Evolutionary conservation across 2,888 invertebrate genomes (phyloP).

Genomic region (Sinelater perroti): DNA sequence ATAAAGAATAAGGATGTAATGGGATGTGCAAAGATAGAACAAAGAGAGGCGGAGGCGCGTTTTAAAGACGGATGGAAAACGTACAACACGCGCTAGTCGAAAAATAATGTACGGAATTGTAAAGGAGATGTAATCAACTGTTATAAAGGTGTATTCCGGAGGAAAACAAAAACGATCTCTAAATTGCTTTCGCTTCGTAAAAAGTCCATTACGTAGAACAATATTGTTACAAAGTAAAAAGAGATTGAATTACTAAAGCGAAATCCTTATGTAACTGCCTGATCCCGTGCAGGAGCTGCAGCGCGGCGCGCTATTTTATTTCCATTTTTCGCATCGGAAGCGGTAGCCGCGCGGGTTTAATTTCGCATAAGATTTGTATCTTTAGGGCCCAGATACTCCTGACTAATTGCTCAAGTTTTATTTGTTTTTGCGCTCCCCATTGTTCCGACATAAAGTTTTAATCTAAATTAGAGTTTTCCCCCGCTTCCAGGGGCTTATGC

Average conservation of each 20-base stretch:
- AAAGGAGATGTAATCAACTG: conserved; percentile 35
- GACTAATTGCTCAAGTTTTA: conserved; percentile 42
- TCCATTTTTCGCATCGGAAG: conserved; percentile 23
- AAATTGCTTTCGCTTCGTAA: conserved; percentile 32
- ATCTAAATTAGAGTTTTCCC: conserved; percentile 46
- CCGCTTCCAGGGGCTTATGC: conserved; percentile 41
- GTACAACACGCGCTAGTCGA: conserved; percentile 25
- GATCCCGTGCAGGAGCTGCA: conserved; percentile 5
- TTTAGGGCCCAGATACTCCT: conserved; percentile 25
- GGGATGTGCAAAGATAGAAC: conserved; percentile 17
- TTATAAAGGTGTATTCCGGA: conserved; percentile 30
- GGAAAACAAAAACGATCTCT: conserved; percentile 31
- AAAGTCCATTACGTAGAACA: conserved; percentile 36
- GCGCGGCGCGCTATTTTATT: conserved; percentile 16
- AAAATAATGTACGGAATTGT: conserved; percentile 26
- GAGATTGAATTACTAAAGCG: conserved; percentile 30
- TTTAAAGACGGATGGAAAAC: conserved; percentile 25
- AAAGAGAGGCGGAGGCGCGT: conserved; percentile 14
- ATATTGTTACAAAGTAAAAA: conserved; percentile 35
- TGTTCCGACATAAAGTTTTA: conserved; percentile 45
- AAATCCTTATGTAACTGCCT: conserved; percentile 23
- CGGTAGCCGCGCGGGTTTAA: background rate
- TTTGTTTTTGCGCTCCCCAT: conserved; percentile 37
- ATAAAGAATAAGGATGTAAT: conserved; percentile 19
- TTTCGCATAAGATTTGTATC: conserved; percentile 25